phyloP scores from a whole-genome alignment of 2,797 vertebrate species.

The Harpagifer antarcticus region DNA sequence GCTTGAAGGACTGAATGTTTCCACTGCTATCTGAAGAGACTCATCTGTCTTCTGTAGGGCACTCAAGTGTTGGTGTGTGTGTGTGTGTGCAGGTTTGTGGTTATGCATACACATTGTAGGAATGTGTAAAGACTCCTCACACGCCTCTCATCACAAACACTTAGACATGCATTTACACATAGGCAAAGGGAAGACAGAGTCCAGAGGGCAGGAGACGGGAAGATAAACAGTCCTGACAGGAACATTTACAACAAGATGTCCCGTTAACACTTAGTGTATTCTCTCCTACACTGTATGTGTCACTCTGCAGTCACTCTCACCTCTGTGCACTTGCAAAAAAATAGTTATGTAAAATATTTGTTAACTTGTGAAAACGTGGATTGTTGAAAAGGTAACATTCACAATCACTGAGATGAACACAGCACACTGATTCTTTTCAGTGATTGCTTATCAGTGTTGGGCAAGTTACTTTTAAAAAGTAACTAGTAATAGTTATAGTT shows the following conservation, averaged over 20 bases:
- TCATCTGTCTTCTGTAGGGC: slow-evolving; percentile 18
- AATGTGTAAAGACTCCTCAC: slow-evolving; percentile 20
- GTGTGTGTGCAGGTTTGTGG: not conserved
- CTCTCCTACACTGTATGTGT: not conserved
- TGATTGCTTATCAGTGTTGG: not conserved
- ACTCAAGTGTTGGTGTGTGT: not conserved
- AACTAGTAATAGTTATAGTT: too few relatives aligned
- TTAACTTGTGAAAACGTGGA: slow-evolving; percentile 1
- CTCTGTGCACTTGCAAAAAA: not conserved
- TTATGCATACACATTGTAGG: not conserved
- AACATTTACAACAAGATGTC: slow-evolving; percentile 50
- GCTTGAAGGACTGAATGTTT: slow-evolving; percentile 25
- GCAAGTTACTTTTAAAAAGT: too few relatives aligned
- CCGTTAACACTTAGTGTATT: slow-evolving; percentile 16
- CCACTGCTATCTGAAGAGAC: slow-evolving; percentile 17
- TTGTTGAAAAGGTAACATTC: slow-evolving; percentile 34
- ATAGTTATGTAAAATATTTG: not conserved
- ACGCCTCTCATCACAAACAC: slow-evolving; percentile 34
- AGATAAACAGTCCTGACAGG: slow-evolving; percentile 65
- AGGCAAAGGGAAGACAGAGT: slow-evolving; percentile 46
- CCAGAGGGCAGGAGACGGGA: slow-evolving; percentile 50
- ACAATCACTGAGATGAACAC: slow-evolving; percentile 27
- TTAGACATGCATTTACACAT: slow-evolving; percentile 29
- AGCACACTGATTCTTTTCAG: not conserved
- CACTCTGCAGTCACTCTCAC: not conserved